phyloP scores from a whole-genome alignment of 1,140 invertebrate genomes.

The Drosophila baimaii region DNA sequence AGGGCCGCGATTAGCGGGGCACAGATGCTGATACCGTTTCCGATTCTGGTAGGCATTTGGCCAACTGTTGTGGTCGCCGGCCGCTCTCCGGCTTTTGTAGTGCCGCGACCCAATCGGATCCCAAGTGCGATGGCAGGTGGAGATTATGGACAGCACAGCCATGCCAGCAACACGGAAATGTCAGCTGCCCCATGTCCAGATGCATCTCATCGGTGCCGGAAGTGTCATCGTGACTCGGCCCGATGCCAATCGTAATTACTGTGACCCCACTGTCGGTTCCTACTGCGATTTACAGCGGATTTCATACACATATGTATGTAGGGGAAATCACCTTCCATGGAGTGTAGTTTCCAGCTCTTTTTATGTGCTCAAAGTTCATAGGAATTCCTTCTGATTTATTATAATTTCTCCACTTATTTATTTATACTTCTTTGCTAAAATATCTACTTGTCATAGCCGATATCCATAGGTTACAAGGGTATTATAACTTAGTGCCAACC shows the following conservation, averaged over 20 bases:
- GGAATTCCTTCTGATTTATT: too few species aligned
- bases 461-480: too few species aligned
- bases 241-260: not conserved
- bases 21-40: slow-evolving; percentile 5
- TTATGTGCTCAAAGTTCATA: too few species aligned
- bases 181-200: slow-evolving; percentile 7
- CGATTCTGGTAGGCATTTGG: slow-evolving; percentile 38
- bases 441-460: too few species aligned
- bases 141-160: not conserved
- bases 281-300: too few species aligned
- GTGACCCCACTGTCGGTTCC: too few species aligned
- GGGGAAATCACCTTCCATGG: too few species aligned
- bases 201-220: slow-evolving; percentile 22
- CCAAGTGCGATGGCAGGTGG: not conserved
- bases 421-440: too few species aligned
- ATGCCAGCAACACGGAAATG: slow-evolving; percentile 17
- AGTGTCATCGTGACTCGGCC: slow-evolving; percentile 27
- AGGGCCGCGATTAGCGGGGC: slow-evolving; percentile 12
- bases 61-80: slow-evolving; percentile 35
- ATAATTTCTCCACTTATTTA: too few species aligned
- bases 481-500: too few species aligned
- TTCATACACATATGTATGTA: too few species aligned
- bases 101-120: not conserved
- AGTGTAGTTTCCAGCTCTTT: not conserved
- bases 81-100: slow-evolving; percentile 53